These are phyloP conservation scores for Ips nitidus DNA, from an alignment of 1,140 invertebrate species.

Conservation along the genomic window DNA sequence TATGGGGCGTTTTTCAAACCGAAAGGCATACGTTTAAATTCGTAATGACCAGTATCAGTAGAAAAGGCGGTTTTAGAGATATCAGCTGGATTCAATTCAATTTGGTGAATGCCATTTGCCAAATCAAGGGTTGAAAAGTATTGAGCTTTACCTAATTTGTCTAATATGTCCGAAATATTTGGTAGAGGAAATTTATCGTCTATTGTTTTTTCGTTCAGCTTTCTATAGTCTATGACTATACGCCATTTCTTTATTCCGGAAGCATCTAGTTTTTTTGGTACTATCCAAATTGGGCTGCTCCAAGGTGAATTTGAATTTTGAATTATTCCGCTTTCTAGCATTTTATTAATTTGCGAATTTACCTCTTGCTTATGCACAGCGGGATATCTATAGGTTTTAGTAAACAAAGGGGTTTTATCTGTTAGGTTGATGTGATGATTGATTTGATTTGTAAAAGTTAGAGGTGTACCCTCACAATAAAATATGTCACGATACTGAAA, in stretches of 20 bases:
- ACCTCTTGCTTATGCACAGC: too few relatives aligned
- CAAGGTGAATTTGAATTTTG: too few relatives aligned
- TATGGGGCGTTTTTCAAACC: slow-evolving; percentile 52
- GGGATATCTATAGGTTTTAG: too few relatives aligned
- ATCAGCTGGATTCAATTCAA: slow-evolving; percentile 47
- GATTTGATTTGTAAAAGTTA: too few relatives aligned
- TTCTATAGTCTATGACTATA: slow-evolving; percentile 52
- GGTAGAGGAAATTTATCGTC: slow-evolving; percentile 57
- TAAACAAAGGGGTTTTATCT: too few relatives aligned
- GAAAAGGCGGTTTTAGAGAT: slow-evolving; percentile 52
- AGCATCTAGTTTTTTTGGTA: too few relatives aligned
- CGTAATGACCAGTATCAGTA: slow-evolving; percentile 48
- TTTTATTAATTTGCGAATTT: too few relatives aligned
- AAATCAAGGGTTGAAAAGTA: slow-evolving; percentile 54
- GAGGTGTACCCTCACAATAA: too few relatives aligned
- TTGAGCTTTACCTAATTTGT: slow-evolving; percentile 45
- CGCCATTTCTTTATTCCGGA: slow-evolving; percentile 38
- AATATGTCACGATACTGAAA: too few relatives aligned
- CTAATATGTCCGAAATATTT: slow-evolving; percentile 51
- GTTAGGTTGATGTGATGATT: too few relatives aligned
- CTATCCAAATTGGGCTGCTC: too few relatives aligned
- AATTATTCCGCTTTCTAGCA: background rate
- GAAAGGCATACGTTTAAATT: slow-evolving; percentile 50
- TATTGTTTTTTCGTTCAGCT: slow-evolving; percentile 52
- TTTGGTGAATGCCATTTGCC: slow-evolving; percentile 54